Base-by-base conservation (phyloP, 2,888 invertebrate genomes). In the Philereme vetulata region DNA sequence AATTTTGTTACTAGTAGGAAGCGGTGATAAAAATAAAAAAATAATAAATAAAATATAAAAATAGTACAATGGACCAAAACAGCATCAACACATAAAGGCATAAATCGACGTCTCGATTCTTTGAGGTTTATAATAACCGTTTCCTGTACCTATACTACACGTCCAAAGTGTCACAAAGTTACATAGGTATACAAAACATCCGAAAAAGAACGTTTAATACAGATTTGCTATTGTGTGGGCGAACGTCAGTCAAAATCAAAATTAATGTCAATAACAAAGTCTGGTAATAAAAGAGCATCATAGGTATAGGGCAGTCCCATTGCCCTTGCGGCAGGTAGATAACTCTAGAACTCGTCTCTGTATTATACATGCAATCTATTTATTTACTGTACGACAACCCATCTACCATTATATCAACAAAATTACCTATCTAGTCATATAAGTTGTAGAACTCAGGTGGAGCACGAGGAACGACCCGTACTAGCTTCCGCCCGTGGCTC, bases 201-300 rank as follows among this genome's bases (percentile, higher is more conserved):
- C 68, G 75, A 82, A 90, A 90, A 90, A 87, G 89, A 84, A 77
- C 89, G 89, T 90, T 87, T 85, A 85, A 85, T 82, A 83, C 78
- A 77, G 84, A 87, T 87, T 88, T 83, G 66, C 72, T 67, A 86
- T 89, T 89, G 86, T 90, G 85, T 79, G 80, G 87, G 84, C 76
- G 83, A 78, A 84, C 76, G 88, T 90, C 90, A 90, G 77, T 89
- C 90, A 88, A 85, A 83, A 81, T 78, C 57, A 63, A 53, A 63
- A 55, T 21, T 64, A 71, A 75, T 75, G 71, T 76, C 80, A 82
- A 82, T 83, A 71, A 70, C 71, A 71, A 69, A 76, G 76, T 74
- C 62, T 68, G 62, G 68, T 68, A 36, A 34, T 21, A 54, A 74
- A 72, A 66, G 71, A 61, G 63, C 56, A 62, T 52, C 63, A 49